phyloP scores from a whole-genome alignment of 1,140 invertebrate genomes.

The Armadillidium nasatum region DNA sequence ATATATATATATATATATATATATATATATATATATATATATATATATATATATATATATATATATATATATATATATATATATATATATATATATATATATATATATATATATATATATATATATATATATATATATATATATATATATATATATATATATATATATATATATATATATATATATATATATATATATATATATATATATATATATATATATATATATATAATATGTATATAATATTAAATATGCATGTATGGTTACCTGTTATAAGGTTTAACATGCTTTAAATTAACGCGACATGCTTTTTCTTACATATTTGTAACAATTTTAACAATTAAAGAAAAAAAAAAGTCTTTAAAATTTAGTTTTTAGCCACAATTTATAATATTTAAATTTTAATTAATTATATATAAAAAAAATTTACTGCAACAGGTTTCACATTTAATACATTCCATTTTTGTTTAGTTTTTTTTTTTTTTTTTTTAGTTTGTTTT shows the following conservation, averaged over 20 bases:
- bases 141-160: slow-evolving; percentile 12
- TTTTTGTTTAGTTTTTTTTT: no score
- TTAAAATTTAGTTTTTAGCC: neutral
- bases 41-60: slow-evolving; percentile 11
- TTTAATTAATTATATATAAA: neutral
- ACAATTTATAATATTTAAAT: neutral
- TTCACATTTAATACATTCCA: neutral
- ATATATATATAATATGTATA: neutral
- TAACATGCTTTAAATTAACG: no score
- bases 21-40: slow-evolving; percentile 16
- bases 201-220: slow-evolving; percentile 16
- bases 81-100: slow-evolving; percentile 26
- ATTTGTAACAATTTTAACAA: no score
- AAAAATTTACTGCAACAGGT: neutral
- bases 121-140: slow-evolving; percentile 12
- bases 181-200: slow-evolving; percentile 7
- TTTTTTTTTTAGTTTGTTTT: neutral
- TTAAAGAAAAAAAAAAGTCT: no score
- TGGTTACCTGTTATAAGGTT: neutral
- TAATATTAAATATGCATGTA: neutral
- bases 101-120: slow-evolving; percentile 18
- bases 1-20: slow-evolving; percentile 16
- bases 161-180: slow-evolving; percentile 12
- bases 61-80: slow-evolving; percentile 8
- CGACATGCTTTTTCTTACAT: no score